phyloP scores from a whole-genome alignment of 2,797 vertebrate species.

The Alca torda region DNA sequence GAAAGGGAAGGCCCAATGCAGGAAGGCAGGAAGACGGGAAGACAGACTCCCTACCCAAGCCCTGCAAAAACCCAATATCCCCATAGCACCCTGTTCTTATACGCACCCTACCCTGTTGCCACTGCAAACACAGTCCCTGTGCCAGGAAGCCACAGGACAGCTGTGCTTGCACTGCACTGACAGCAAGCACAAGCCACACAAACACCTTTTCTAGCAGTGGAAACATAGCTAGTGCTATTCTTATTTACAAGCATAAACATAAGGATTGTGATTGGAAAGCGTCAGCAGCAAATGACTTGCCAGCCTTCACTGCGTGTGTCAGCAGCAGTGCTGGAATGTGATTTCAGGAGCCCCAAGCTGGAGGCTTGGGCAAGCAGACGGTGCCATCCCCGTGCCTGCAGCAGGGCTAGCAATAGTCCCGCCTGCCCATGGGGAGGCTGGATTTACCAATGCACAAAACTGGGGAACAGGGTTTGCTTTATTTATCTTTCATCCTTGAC shows the following conservation, averaged over 20 bases:
- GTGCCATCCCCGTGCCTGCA: neutral
- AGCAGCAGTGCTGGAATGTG: rapidly evolving
- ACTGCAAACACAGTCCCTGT: neutral
- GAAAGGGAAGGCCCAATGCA: neutral
- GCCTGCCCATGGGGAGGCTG: neutral
- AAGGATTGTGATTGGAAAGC: neutral
- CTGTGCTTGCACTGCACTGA: neutral
- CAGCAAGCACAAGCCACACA: neutral
- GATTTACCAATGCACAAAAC: neutral
- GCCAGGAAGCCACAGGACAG: neutral
- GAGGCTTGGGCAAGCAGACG: neutral
- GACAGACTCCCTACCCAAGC: neutral
- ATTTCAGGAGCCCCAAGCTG: neutral
- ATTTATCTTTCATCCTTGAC: neutral
- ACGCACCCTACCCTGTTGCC: neutral
- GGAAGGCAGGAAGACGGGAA: neutral
- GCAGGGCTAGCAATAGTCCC: neutral
- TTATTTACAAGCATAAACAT: neutral
- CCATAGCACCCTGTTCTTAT: neutral
- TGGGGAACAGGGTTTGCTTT: neutral
- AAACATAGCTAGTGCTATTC: neutral
- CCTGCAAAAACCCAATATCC: neutral
- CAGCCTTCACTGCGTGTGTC: neutral
- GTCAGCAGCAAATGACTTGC: neutral
- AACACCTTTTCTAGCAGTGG: neutral